Conservation (phyloP, 2,797 vertebrate genomes). For the Pteronotus mesoamericanus region DNA sequence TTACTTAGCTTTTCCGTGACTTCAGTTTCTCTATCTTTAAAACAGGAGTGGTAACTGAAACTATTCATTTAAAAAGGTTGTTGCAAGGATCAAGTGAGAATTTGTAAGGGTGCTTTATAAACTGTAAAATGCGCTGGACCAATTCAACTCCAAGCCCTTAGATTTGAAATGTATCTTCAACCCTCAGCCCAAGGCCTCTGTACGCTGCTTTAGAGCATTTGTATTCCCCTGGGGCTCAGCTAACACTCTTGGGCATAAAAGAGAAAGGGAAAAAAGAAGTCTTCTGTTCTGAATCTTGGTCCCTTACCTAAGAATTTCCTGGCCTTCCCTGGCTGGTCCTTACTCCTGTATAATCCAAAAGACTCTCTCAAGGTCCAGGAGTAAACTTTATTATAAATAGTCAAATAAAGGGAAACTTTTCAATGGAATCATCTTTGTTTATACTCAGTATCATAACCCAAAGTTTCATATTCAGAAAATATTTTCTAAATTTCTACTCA, state of each 20-base stretch:
- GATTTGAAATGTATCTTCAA: background rate
- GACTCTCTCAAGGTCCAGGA: background rate
- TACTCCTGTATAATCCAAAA: background rate
- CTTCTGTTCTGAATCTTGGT: background rate
- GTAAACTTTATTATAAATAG: background rate
- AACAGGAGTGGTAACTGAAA: background rate
- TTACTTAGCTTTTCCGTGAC: background rate
- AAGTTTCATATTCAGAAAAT: constrained; percentile 30
- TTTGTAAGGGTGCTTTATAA: constrained; percentile 22
- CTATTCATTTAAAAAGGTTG: background rate
- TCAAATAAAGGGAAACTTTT: background rate
- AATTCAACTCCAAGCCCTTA: background rate
- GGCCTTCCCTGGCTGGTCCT: background rate
- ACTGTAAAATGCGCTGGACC: background rate
- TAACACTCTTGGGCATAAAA: background rate
- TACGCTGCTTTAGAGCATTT: background rate
- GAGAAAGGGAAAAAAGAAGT: background rate
- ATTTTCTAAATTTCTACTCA: constrained; percentile 22
- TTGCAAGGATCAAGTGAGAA: background rate
- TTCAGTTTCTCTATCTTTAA: background rate
- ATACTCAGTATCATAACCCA: background rate
- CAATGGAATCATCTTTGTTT: background rate
- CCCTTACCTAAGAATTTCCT: background rate
- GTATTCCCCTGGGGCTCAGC: background rate
- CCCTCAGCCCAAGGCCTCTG: background rate